Percentiles rank a stretch among this genome's conserved stretches.
Evolutionary conservation across 2,888 invertebrate genomes (phyloP).

Genomic region (Stenichneumon culpator): DNA sequence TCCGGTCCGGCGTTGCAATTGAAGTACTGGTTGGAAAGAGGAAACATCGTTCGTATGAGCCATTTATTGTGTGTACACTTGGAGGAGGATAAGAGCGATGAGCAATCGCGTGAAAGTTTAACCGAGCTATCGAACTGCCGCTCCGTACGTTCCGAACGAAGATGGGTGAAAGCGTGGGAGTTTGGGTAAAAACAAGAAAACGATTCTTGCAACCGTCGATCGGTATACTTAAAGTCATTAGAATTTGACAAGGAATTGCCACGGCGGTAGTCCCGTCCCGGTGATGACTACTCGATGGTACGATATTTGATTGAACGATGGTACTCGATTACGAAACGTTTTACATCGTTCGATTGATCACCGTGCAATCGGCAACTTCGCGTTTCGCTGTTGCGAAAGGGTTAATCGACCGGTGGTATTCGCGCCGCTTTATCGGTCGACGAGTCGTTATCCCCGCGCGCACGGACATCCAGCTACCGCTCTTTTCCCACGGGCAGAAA

Average conservation of each 20-base stretch:
- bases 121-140: slow-evolving; percentile 23
- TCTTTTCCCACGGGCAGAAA: slow-evolving; percentile 20
- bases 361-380: neutral
- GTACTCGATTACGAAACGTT: slow-evolving; percentile 21
- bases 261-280: slow-evolving; percentile 9
- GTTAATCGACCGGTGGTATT: neutral
- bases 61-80: neutral
- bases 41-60: slow-evolving; percentile 29
- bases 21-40: slow-evolving; percentile 82
- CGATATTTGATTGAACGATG: neutral
- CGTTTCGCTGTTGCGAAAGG: neutral
- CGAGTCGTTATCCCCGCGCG: slow-evolving; percentile 11
- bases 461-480: slow-evolving; percentile 15
- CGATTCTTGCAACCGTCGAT: slow-evolving; percentile 25
- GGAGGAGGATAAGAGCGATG: neutral
- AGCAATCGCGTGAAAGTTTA: slow-evolving; percentile 34
- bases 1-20: slow-evolving; percentile 78
- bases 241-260: neutral
- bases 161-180: slow-evolving; percentile 49
- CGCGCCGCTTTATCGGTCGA: slow-evolving; percentile 38
- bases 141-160: neutral
- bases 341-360: slow-evolving; percentile 14
- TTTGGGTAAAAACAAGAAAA: slow-evolving; percentile 19
- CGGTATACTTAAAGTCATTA: slow-evolving; percentile 10
- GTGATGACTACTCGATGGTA: neutral